Evolutionary conservation across 2,888 invertebrate genomes (phyloP), one percentile per base, ranked within the genome.

Genomic region (Thera britannica): DNA sequence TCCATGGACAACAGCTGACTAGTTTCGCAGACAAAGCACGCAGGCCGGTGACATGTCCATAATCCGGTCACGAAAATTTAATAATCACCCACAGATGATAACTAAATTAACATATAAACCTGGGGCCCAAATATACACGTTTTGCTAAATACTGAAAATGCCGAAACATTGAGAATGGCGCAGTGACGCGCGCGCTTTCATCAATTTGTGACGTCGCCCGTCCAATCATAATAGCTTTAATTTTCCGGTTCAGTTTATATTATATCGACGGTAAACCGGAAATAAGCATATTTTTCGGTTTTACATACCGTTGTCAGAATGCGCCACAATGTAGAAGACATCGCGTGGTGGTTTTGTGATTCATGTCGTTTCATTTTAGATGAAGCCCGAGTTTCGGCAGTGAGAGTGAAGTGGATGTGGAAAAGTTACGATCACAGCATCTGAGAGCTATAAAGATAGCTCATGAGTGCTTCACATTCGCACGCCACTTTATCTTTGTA

Each of bases 401-500:
- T 57, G 57, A 34, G 12, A 59, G 49, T 60, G 48, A 59, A 59
- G 48, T 41, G 58, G 61, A 65, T 58, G 65, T 65, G 68, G 62
- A 68, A 65, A 62, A 65, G 65, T 68, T 68, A 68, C 68, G 65
- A 68, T 57, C 61, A 23, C 49, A 51, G 36, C 68, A 68, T 68
- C 68, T 68, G 60, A 61, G 49, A 12, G 65, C 68, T 49, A 38
- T 68, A 68, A 65, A 65, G 68, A 65, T 62, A 56, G 65, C 58
- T 58, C 68, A 55, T 58, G 68, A 65, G 57, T 58, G 60, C 46
- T 63, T 61, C 60, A 11, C 56, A 61, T 68, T 68, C 64, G 38
- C 64, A 57, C 64, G 46, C 58, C 6, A 41, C 60, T 52, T 56
- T 54, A 64, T 68, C 60, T 68, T 46, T 36, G 56, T 51, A 46